Conservation (phyloP, 2,113 vertebrate species). For the Camelus bactrianus region DNA sequence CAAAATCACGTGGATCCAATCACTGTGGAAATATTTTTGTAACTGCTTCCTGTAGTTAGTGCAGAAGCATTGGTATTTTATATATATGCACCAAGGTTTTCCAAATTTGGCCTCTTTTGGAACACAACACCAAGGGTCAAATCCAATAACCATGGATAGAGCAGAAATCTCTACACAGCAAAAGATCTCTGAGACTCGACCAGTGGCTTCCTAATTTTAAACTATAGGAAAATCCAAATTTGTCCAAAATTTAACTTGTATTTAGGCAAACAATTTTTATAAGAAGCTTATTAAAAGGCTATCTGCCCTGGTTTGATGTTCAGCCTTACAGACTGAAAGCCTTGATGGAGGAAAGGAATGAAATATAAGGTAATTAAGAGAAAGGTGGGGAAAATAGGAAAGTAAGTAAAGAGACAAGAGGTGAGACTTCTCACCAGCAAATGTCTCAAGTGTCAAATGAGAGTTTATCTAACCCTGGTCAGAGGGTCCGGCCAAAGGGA, state of each 20-base stretch:
- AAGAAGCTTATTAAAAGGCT: background rate
- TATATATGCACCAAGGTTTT: background rate
- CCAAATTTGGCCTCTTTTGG: background rate
- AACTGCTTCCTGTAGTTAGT: background rate
- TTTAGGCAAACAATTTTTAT: background rate
- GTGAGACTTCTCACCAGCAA: background rate
- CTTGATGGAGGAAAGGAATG: background rate
- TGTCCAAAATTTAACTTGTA: background rate
- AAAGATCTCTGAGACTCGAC: background rate
- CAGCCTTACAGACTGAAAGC: background rate
- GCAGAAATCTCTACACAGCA: background rate
- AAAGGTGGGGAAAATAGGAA: background rate
- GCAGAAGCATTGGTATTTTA: background rate
- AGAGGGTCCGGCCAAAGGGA: background rate
- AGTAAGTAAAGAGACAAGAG: background rate
- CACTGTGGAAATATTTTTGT: constrained; percentile 9
- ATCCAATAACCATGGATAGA: background rate
- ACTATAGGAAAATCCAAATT: background rate
- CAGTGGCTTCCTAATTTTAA: background rate
- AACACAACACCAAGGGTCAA: background rate
- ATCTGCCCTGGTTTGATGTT: background rate
- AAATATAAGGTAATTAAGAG: background rate
- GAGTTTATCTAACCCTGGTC: background rate
- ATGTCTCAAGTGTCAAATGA: too few relatives aligned
- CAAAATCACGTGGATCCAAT: background rate